Conservation (phyloP, 2,797 vertebrate genomes). For the Sebastes minor region DNA sequence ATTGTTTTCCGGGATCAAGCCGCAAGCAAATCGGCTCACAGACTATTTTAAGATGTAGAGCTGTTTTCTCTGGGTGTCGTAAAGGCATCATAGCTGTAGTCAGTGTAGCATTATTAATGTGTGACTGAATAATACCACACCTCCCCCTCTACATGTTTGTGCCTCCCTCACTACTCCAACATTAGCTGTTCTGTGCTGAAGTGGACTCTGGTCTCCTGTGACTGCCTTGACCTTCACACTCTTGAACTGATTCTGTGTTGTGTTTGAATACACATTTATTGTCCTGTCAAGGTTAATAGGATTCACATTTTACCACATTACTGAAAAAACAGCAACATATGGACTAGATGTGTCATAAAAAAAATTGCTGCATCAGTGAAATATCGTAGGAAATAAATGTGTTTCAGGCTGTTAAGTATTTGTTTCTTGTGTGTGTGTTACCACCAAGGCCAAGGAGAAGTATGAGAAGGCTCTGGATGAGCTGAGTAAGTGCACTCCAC, state of each 20-base stretch:
- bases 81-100: not conserved
- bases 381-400: not conserved
- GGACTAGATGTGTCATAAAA: not conserved
- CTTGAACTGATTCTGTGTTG: not conserved
- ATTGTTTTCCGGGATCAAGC: not conserved
- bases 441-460: conserved; percentile 90
- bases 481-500: conserved; percentile 90
- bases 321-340: not conserved
- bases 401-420: not conserved
- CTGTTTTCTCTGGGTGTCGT: not conserved
- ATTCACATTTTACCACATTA: not conserved
- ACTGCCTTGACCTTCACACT: conserved; percentile 7
- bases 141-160: not conserved
- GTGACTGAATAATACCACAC: conserved; percentile 18
- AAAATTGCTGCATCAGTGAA: not conserved
- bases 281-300: not conserved
- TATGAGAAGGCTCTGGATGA: conserved; percentile 95
- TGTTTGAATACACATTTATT: not conserved
- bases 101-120: conserved; percentile 30
- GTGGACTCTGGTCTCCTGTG: conserved; percentile 29
- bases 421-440: not conserved
- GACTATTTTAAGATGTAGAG: conserved; percentile 22
- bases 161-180: not conserved
- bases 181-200: not conserved
- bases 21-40: conserved; percentile 14